Percentiles rank a stretch among this genome's conserved stretches.
These are phyloP conservation scores for Ptychadena robeensis DNA, from an alignment of 2,797 vertebrate species.

Conservation along the genomic window DNA sequence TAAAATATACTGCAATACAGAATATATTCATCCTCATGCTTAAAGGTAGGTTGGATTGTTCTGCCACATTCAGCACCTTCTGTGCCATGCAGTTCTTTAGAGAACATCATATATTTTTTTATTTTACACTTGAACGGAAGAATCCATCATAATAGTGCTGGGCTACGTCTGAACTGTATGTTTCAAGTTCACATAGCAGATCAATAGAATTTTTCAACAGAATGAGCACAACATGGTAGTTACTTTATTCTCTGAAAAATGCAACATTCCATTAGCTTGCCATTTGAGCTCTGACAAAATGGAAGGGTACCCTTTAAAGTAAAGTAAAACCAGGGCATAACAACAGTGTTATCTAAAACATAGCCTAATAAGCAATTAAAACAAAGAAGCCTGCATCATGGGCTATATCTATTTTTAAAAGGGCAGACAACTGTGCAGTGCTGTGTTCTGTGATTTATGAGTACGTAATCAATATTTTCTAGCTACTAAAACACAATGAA, in stretches of 20 bases:
- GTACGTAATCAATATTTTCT: neutral
- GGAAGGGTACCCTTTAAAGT: constrained; percentile 40
- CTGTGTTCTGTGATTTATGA: constrained; percentile 1
- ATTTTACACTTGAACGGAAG: constrained; percentile 31
- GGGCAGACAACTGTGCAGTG: constrained; percentile 12
- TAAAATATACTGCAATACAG: neutral
- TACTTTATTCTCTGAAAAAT: constrained; percentile 44
- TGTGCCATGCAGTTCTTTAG: constrained; percentile 30
- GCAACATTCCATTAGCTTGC: constrained; percentile 30
- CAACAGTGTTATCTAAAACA: constrained; percentile 32
- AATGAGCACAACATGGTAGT: constrained; percentile 48
- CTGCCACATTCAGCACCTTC: constrained; percentile 15
- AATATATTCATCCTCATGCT: neutral
- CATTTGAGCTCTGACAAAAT: constrained; percentile 47
- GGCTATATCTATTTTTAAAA: constrained; percentile 21
- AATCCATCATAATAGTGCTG: constrained; percentile 34
- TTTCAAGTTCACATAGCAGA: constrained; percentile 49
- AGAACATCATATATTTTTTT: constrained; percentile 36
- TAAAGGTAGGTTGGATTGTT: constrained; percentile 5
- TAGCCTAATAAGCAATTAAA: constrained; percentile 50
- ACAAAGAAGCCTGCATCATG: constrained; percentile 24
- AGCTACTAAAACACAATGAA: neutral
- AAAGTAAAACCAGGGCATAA: constrained; percentile 27
- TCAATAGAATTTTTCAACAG: constrained; percentile 53
- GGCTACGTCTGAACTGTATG: constrained; percentile 48